Percentiles rank a stretch among this genome's conserved stretches.
These are phyloP conservation scores for Crenuchus spilurus DNA, from an alignment of 2,797 vertebrate genomes.

Conservation along the genomic window DNA sequence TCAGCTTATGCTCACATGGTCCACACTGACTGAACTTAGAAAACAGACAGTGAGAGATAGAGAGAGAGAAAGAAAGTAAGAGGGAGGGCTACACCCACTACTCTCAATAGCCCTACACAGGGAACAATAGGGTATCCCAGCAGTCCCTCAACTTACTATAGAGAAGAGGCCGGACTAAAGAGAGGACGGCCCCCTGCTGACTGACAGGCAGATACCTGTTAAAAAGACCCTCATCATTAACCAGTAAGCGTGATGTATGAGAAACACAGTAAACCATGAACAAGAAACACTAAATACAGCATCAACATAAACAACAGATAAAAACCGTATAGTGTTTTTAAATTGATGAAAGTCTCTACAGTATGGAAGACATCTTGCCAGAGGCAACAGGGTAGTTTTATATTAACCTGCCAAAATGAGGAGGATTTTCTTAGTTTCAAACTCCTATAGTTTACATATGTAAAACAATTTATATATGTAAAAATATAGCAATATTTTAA, in stretches of 20 bases:
- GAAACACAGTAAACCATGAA: not conserved
- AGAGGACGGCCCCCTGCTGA: not conserved
- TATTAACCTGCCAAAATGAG: too few relatives aligned
- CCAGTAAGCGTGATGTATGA: not conserved
- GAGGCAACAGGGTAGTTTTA: too few relatives aligned
- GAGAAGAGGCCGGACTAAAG: constrained; percentile 51
- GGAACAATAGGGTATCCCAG: constrained; percentile 67
- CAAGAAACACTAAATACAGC: not conserved
- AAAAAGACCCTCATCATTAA: constrained; percentile 13
- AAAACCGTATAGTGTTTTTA: too few relatives aligned
- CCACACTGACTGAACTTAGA: constrained; percentile 81
- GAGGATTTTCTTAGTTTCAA: too few relatives aligned
- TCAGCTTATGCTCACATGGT: constrained; percentile 73
- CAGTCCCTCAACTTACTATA: constrained; percentile 56
- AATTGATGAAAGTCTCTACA: too few relatives aligned
- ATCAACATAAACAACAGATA: too few relatives aligned
- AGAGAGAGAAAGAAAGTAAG: constrained; percentile 30
- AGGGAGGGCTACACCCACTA: constrained; percentile 64
- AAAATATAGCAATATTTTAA: too few relatives aligned
- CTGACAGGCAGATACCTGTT: constrained; percentile 36
- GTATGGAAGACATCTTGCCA: too few relatives aligned
- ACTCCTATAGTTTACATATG: too few relatives aligned
- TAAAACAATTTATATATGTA: too few relatives aligned
- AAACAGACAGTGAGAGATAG: constrained; percentile 66
- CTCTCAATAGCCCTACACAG: constrained; percentile 44